phyloP scores from a whole-genome alignment of 2,113 vertebrate species.

The Seriola dumerili region DNA sequence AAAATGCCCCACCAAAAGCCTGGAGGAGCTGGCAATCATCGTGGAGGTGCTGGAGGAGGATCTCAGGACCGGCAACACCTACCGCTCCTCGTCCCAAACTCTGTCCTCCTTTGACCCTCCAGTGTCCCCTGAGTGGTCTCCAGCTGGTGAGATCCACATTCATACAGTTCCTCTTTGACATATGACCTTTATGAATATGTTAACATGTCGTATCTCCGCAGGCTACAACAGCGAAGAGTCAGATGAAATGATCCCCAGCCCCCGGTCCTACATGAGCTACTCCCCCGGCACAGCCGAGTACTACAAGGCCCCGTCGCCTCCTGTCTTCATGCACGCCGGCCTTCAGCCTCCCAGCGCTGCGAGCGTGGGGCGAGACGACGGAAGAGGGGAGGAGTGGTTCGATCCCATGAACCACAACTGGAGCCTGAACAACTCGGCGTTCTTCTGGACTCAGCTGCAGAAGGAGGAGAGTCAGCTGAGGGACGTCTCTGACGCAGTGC shows the following conservation, averaged over 20 bases:
- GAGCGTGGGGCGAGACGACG: background rate
- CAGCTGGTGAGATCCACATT: constrained; percentile 44
- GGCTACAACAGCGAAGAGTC: constrained; percentile 61
- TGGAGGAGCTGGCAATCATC: constrained; percentile 90
- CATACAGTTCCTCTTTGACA: background rate
- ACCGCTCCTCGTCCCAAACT: background rate
- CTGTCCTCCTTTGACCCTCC: background rate
- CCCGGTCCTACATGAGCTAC: constrained; percentile 34
- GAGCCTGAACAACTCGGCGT: constrained; percentile 69
- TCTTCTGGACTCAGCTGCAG: constrained; percentile 87
- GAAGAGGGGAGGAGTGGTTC: background rate
- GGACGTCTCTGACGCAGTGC: constrained; percentile 64
- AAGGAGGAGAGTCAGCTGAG: constrained; percentile 81
- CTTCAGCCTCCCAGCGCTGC: background rate
- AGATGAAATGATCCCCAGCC: constrained; percentile 72
- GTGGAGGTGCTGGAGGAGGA: constrained; percentile 91
- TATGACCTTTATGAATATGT: background rate
- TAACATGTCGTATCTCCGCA: background rate
- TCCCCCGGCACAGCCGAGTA: constrained; percentile 39
- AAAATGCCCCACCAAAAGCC: constrained; percentile 75
- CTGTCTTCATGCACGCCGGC: constrained; percentile 27
- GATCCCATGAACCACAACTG: constrained; percentile 16
- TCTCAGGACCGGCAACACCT: constrained; percentile 72
- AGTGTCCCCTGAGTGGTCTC: constrained; percentile 33
- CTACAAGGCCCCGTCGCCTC: constrained; percentile 49